Conservation (phyloP, 2,888 invertebrate species). For the Baccha elongata region DNA sequence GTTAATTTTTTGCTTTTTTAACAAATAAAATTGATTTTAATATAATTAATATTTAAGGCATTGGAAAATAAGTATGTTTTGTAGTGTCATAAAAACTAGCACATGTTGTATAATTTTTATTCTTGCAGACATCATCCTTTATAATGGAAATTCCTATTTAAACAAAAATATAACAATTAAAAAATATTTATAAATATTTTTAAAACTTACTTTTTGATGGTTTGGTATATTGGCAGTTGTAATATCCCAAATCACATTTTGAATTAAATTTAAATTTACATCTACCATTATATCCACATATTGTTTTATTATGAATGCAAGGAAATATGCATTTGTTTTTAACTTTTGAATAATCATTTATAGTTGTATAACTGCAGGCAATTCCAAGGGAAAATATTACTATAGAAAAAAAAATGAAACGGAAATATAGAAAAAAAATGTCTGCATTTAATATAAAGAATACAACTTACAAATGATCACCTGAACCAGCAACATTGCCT, state of each 20-base stretch:
- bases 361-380: background rate
- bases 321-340: slow-evolving; percentile 8
- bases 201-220: slow-evolving; percentile 22
- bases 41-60: too few species aligned
- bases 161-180: background rate
- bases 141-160: slow-evolving; percentile 5
- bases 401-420: background rate
- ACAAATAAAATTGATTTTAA: too few species aligned
- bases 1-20: too few species aligned
- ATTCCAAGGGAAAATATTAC: slow-evolving; percentile 6
- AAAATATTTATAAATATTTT: background rate
- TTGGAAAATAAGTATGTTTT: slow-evolving; percentile 19
- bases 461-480: slow-evolving; percentile 18
- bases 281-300: slow-evolving; percentile 38
- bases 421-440: background rate
- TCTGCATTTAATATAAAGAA: background rate
- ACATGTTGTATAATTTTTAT: background rate
- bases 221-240: slow-evolving; percentile 39
- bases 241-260: slow-evolving; percentile 37
- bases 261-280: slow-evolving; percentile 43
- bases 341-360: background rate
- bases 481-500: slow-evolving; percentile 5
- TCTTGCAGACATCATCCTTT: background rate
- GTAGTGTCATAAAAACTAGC: slow-evolving; percentile 5
- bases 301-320: slow-evolving; percentile 10